Evolutionary conservation across 2,888 invertebrate species (phyloP).

Genomic region (Polyommatus icarus): DNA sequence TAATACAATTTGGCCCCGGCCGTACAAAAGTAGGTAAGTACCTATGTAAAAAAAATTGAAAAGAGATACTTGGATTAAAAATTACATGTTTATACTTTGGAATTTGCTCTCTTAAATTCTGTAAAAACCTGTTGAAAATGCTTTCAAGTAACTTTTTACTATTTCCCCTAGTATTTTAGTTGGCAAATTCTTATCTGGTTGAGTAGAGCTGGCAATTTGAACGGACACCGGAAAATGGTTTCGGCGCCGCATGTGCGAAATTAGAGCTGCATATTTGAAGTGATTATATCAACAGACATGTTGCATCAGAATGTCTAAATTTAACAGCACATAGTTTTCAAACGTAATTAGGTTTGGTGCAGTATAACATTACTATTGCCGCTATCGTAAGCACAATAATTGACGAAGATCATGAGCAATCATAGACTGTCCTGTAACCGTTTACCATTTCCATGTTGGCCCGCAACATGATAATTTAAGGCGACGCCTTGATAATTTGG

Average conservation of each 20-base stretch:
- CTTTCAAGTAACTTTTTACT: not conserved
- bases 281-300: conserved; percentile 41
- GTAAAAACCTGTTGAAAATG: not conserved
- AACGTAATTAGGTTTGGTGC: not conserved
- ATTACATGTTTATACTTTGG: not conserved
- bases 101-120: not conserved
- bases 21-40: no score
- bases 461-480: not conserved
- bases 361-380: not conserved
- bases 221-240: conserved; percentile 37
- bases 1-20: not conserved
- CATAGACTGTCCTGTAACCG: no score
- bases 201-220: conserved; percentile 30
- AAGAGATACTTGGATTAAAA: not conserved
- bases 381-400: no score
- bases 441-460: no score
- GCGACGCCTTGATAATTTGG: no score
- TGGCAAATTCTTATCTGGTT: conserved; percentile 4
- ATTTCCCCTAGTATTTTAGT: not conserved
- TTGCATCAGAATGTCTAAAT: conserved; percentile 6
- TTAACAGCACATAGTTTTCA: conserved; percentile 1
- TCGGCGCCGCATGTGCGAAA: conserved; percentile 42
- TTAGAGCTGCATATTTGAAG: conserved; percentile 40
- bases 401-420: no score
- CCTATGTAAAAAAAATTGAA: not conserved